These are phyloP conservation scores for Drosophila pallidifrons DNA, from an alignment of 1,140 invertebrate genomes.

Conservation along the genomic window DNA sequence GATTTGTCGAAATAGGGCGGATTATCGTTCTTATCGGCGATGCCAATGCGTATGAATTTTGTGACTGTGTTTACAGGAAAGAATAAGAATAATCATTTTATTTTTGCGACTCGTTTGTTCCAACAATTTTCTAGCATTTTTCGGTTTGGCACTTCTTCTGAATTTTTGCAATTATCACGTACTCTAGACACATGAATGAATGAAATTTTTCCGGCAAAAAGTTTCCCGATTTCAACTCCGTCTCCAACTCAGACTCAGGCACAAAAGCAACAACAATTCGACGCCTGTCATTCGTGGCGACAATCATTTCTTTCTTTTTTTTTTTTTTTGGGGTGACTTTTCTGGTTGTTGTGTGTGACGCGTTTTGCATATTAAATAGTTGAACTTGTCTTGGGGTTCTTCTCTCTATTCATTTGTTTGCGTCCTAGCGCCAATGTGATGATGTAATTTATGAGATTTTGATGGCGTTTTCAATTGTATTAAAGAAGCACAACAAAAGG, in stretches of 20 bases:
- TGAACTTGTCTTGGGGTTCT: constrained; percentile 30
- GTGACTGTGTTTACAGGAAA: constrained; percentile 88
- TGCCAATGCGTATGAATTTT: constrained; percentile 96
- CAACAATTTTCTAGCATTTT: constrained; percentile 4
- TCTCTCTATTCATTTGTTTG: constrained; percentile 42
- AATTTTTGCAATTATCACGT: constrained; percentile 65
- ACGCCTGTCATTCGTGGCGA: constrained; percentile 60
- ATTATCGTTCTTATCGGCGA: constrained; percentile 99
- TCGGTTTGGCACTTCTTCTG: constrained; percentile 18
- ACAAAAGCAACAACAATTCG: constrained; percentile 63
- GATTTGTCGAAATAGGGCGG: constrained; percentile 98
- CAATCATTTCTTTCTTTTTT: constrained; percentile 56
- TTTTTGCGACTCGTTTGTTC: constrained; percentile 16
- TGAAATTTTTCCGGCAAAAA: constrained; percentile 48
- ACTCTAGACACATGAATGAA: constrained; percentile 44
- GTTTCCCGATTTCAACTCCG: constrained; percentile 13
- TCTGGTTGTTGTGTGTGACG: constrained; percentile 40
- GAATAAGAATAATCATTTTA: constrained; percentile 42
- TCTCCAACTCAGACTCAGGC: constrained; percentile 37
- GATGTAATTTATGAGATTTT: constrained; percentile 79
- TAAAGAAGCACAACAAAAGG: constrained; percentile 11
- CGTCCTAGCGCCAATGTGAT: constrained; percentile 48
- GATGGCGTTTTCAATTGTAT: constrained; percentile 62
- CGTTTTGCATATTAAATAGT: constrained; percentile 72
- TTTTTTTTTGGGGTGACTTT: constrained; percentile 19